These are phyloP conservation scores for Rhingia campestris DNA, from an alignment of 2,888 invertebrate species.

Conservation along the genomic window DNA sequence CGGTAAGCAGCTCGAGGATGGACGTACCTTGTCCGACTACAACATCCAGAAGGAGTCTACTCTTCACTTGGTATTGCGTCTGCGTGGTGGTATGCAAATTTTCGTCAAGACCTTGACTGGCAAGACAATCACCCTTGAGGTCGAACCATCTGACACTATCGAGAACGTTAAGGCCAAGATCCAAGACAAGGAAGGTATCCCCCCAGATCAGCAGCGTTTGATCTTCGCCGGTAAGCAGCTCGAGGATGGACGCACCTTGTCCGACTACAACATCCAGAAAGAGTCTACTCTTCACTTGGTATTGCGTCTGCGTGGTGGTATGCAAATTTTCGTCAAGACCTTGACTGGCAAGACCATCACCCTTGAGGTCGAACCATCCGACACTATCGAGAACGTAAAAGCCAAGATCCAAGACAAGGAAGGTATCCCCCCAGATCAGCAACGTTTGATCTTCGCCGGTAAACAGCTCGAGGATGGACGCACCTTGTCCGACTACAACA, in stretches of 20 bases:
- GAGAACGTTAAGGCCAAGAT: slow-evolving; percentile 78
- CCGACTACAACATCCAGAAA: slow-evolving; percentile 96
- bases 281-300: slow-evolving; percentile 95
- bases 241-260: slow-evolving; percentile 94
- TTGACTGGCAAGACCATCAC: slow-evolving; percentile 78
- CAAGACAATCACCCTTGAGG: slow-evolving; percentile 79
- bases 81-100: slow-evolving; percentile 80
- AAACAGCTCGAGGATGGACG: slow-evolving; percentile 79
- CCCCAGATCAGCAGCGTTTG: slow-evolving; percentile 78
- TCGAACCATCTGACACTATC: slow-evolving; percentile 75
- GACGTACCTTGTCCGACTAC: slow-evolving; percentile 74
- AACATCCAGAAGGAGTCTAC: slow-evolving; percentile 75
- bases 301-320: slow-evolving; percentile 92
- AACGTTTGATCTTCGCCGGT: slow-evolving; percentile 78
- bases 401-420: slow-evolving; percentile 79
- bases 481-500: slow-evolving; percentile 78
- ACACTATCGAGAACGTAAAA: slow-evolving; percentile 78
- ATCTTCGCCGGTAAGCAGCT: slow-evolving; percentile 86
- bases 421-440: slow-evolving; percentile 79
- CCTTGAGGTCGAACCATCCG: slow-evolving; percentile 75
- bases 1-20: slow-evolving; percentile 75
- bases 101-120: slow-evolving; percentile 80
- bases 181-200: slow-evolving; percentile 78
- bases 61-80: slow-evolving; percentile 74
- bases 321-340: slow-evolving; percentile 79